Percentiles rank a stretch among this genome's conserved stretches.
Evolutionary conservation across 2,888 invertebrate genomes (phyloP).

Genomic region (Aspidiotus rigidus): DNA sequence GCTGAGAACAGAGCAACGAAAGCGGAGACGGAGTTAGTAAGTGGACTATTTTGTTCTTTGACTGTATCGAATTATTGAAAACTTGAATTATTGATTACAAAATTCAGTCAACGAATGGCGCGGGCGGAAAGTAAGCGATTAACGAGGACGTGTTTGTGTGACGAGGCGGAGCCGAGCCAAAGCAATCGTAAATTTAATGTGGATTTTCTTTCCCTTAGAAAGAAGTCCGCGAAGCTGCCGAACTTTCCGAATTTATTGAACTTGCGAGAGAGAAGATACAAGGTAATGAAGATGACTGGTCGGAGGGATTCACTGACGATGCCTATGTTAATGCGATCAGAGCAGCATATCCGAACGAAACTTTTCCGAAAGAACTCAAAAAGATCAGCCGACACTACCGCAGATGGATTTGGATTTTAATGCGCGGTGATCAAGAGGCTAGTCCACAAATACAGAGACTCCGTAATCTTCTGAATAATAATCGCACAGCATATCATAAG

Average conservation of each 20-base stretch:
- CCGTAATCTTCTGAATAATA: neutral
- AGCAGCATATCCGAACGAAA: neutral
- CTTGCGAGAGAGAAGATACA: neutral
- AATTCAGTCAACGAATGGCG: too few relatives aligned
- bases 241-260: neutral
- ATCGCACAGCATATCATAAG: slow-evolving; percentile 6
- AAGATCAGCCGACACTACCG: slow-evolving; percentile 5
- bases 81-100: too few relatives aligned
- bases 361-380: neutral
- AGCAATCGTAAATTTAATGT: too few relatives aligned
- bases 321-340: neutral
- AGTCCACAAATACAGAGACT: slow-evolving; percentile 6
- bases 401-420: slow-evolving; percentile 1
- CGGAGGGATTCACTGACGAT: neutral
- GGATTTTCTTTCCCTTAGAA: neutral
- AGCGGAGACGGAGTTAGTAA: too few relatives aligned
- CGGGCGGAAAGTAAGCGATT: too few relatives aligned
- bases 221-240: neutral
- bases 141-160: too few relatives aligned
- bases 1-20: too few relatives aligned
- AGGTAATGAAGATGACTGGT: neutral
- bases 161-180: too few relatives aligned
- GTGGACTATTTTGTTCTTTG: too few relatives aligned
- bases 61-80: too few relatives aligned
- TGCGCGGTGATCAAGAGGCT: neutral